phyloP scores from a whole-genome alignment of 2,797 vertebrate genomes.

The Oreonectes daqikongensis region DNA sequence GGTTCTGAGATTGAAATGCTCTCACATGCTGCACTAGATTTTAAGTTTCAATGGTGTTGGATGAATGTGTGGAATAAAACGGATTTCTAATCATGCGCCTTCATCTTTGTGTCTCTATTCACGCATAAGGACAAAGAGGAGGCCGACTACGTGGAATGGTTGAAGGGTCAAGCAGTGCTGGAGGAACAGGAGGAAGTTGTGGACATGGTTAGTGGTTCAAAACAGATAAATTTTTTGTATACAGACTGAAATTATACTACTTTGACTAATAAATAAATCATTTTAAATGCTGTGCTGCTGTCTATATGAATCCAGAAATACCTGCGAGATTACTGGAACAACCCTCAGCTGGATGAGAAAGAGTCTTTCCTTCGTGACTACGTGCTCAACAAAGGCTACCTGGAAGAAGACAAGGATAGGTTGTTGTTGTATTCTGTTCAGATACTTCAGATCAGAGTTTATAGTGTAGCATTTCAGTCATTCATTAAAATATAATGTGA shows the following conservation, averaged over 20 bases:
- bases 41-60: neutral
- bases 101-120: neutral
- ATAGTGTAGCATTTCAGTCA: neutral
- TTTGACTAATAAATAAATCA: neutral
- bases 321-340: constrained; percentile 85
- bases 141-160: constrained; percentile 83
- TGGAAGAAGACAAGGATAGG: constrained; percentile 70
- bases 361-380: constrained; percentile 90
- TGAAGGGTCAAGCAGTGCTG: constrained; percentile 83
- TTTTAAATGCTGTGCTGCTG: neutral
- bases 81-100: neutral
- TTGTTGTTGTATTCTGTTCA: constrained; percentile 51
- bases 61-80: neutral
- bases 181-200: constrained; percentile 71
- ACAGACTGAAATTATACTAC: neutral
- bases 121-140: constrained; percentile 82
- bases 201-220: constrained; percentile 80
- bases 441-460: neutral
- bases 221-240: too few species aligned
- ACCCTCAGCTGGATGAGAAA: constrained; percentile 83
- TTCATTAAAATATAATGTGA: neutral
- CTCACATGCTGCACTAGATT: neutral
- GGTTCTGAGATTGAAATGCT: constrained; percentile 63
- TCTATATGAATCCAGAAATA: constrained; percentile 73
- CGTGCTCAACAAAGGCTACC: constrained; percentile 83